Evolutionary conservation across 2,113 vertebrate genomes (phyloP).

Genomic region (Ctenodactylus gundi): DNA sequence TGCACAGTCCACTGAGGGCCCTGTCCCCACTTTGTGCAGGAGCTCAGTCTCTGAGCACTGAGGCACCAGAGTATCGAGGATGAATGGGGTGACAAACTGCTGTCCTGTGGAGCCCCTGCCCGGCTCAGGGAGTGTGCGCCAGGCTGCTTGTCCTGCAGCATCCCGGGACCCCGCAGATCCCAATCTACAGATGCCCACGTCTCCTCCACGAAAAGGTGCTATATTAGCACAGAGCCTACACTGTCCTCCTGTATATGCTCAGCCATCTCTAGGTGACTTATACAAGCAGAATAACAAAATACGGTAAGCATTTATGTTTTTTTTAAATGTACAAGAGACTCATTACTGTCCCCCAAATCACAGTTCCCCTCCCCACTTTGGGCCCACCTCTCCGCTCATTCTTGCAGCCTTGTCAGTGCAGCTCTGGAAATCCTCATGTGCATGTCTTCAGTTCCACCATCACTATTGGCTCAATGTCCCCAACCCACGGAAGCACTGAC

Average conservation of each 20-base stretch:
- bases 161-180: neutral
- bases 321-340: no score
- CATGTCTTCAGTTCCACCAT: no score
- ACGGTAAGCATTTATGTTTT: no score
- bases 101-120: fast-evolving
- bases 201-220: neutral
- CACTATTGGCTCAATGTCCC: no score
- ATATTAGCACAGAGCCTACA: neutral
- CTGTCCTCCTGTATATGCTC: neutral
- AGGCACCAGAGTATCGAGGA: fast-evolving
- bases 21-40: fast-evolving
- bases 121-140: neutral
- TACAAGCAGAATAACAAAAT: no score
- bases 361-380: no score
- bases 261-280: neutral
- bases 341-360: no score
- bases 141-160: neutral
- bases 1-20: neutral
- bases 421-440: no score
- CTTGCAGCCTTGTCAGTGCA: no score
- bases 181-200: neutral
- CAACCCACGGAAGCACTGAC: no score
- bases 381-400: no score
- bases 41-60: fast-evolving
- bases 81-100: fast-evolving